Evolutionary conservation across 2,888 invertebrate genomes (phyloP), one percentile per base, ranked within the genome.

Genomic region (Lochmaea capreae): DNA sequence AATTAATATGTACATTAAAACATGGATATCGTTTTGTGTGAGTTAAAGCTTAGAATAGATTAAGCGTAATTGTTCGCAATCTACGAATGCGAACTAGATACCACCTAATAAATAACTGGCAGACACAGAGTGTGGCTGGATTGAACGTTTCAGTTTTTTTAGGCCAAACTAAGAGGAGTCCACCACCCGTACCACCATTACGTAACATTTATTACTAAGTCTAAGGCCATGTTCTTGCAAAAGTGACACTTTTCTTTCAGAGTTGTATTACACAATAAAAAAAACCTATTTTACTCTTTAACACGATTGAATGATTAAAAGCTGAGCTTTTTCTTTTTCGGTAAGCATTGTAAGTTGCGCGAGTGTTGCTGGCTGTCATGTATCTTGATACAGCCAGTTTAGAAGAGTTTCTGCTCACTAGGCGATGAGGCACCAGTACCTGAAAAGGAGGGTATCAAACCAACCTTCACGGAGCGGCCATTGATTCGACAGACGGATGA

Each of bases 401-500:
- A 85, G 85, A 83, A 84, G 84, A 85, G 84, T 87, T 86, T 86
- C 81, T 85, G 86, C 87, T 73, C 87, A 87, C 79, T 90, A 96
- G 97, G 97, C 94, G 97, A 97, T 90, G 97, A 97, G 90, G 96
- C 96, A 87, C 95, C 96, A 84, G 94, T 96, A 87, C 96, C 96
- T 84, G 95, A 95, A 85, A 95, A 95, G 85, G 95, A 96, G 89
- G 96, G 94, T 88, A 95, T 96, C 89, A 97, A 97, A 90, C 98
- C 99, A 83, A 97, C 97, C 83, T 99, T 98, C 90, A 97, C 98
- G 86, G 97, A 98, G 92, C 93, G 98, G 89, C 98, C 98, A 78
- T 93, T 97, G 87, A 97, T 98, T 89, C 93, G 96, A 90, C 98
- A 98, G 90, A 95, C 96, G 85, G 79, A 97, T 85, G 97, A 97